These are phyloP conservation scores for Octonoba sinensis DNA, from an alignment of 2,888 invertebrate genomes.

Conservation along the genomic window DNA sequence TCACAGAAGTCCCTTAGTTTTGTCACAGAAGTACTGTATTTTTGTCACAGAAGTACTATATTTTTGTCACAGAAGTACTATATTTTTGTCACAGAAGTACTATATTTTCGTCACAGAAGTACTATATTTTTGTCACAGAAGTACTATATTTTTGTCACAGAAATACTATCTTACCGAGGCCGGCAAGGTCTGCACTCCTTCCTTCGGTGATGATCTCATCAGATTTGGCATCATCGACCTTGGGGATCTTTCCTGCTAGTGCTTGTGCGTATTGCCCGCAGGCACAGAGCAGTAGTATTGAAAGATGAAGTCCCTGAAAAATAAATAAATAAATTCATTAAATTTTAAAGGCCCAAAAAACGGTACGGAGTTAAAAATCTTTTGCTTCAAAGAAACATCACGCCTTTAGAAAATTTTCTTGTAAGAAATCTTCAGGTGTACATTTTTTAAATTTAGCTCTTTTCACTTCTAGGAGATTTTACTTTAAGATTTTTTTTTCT, in stretches of 20 bases:
- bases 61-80: no score
- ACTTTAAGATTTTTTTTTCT: no score
- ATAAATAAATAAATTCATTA: background rate
- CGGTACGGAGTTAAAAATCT: background rate
- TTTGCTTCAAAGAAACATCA: background rate
- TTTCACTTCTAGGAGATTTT: background rate
- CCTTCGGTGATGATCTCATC: conserved; percentile 1
- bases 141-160: no score
- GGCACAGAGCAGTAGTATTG: conserved; percentile 35
- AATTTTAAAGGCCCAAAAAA: background rate
- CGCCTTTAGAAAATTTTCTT: background rate
- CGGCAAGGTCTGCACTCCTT: conserved; percentile 26
- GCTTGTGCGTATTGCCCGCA: conserved; percentile 28
- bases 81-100: no score
- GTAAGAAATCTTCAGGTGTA: background rate
- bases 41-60: no score
- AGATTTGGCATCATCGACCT: conserved; percentile 14
- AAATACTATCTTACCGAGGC: conserved; percentile 22
- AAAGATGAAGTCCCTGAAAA: conserved; percentile 47
- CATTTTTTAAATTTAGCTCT: background rate
- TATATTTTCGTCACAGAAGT: no score
- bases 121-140: no score
- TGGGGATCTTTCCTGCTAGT: conserved; percentile 19
- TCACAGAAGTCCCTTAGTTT: no score
- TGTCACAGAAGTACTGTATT: no score